Conservation (phyloP, 1,140 invertebrate species). For the Drosophila saltans region DNA sequence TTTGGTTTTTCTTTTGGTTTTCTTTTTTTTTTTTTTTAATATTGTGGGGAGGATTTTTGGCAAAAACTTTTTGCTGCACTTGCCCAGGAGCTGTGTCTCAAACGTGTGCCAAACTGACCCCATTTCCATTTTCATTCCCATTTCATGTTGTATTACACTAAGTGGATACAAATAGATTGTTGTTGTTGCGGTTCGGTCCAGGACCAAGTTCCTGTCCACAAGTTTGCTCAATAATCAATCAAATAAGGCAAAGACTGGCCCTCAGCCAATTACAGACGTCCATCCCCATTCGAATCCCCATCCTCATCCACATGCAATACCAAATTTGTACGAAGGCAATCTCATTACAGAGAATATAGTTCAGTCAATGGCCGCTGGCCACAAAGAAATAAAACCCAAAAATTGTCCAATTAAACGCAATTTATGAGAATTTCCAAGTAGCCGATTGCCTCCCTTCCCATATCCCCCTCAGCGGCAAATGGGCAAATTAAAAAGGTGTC, state of each 20-base stretch:
- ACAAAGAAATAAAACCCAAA: slow-evolving; percentile 69
- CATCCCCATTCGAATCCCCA: slow-evolving; percentile 6
- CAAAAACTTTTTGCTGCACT: slow-evolving; percentile 56
- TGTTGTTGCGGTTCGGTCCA: slow-evolving; percentile 16
- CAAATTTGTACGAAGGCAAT: slow-evolving; percentile 28
- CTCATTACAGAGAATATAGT: slow-evolving; percentile 64
- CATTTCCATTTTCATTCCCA: slow-evolving; percentile 31
- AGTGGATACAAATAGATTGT: slow-evolving; percentile 82
- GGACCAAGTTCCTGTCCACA: slow-evolving; percentile 72
- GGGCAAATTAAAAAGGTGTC: slow-evolving; percentile 79
- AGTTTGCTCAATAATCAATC: slow-evolving; percentile 82
- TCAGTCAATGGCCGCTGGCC: slow-evolving; percentile 54
- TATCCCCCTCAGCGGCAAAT: slow-evolving; percentile 55
- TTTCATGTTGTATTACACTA: slow-evolving; percentile 70
- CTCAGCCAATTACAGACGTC: slow-evolving; percentile 59
- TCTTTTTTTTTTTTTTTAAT: not conserved
- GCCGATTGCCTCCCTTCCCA: too few species aligned
- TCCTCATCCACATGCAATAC: slow-evolving; percentile 68
- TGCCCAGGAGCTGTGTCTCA: not conserved
- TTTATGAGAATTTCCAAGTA: slow-evolving; percentile 78
- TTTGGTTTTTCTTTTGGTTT: slow-evolving; percentile 68
- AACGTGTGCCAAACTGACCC: slow-evolving; percentile 36
- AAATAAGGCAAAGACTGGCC: slow-evolving; percentile 44
- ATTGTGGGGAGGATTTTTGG: slow-evolving; percentile 40
- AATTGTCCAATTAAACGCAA: slow-evolving; percentile 81